phyloP scores from a whole-genome alignment of 2,888 invertebrate species.

The Hemicrepidius hirtus region DNA sequence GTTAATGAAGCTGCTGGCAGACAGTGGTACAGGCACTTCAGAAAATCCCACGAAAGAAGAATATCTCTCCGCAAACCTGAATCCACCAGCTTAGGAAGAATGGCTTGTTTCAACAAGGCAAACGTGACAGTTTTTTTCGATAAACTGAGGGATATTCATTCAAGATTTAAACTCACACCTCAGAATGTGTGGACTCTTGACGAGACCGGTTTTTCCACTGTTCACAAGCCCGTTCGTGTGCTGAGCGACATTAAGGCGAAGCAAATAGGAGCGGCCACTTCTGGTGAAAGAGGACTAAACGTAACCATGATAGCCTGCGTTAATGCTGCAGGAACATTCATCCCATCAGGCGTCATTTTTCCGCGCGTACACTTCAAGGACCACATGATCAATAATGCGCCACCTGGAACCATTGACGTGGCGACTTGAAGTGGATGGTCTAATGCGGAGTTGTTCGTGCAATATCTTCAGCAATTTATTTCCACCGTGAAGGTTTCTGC shows the following conservation, averaged over 20 bases:
- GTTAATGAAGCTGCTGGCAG: too few relatives aligned
- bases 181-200: neutral
- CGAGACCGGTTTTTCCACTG: slow-evolving; percentile 19
- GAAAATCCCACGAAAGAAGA: too few relatives aligned
- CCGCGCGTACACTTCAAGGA: slow-evolving; percentile 6
- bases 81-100: too few relatives aligned
- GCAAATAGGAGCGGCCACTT: neutral
- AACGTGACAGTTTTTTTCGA: too few relatives aligned
- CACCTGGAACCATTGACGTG: slow-evolving; percentile 3
- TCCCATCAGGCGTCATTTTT: slow-evolving; percentile 10
- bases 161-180: slow-evolving; percentile 11
- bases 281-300: neutral
- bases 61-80: too few relatives aligned
- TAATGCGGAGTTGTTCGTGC: slow-evolving; percentile 4
- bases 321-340: slow-evolving; percentile 11
- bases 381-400: slow-evolving; percentile 13
- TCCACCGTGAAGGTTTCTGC: too few relatives aligned
- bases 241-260: neutral
- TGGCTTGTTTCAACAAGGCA: too few relatives aligned
- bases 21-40: too few relatives aligned
- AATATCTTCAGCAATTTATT: slow-evolving; percentile 14
- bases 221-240: slow-evolving; percentile 10
- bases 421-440: slow-evolving; percentile 6
- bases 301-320: slow-evolving; percentile 14
- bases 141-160: neutral